Percentiles rank a stretch among this genome's conserved stretches.
These are phyloP conservation scores for Eutrigla gurnardus DNA, from an alignment of 2,797 vertebrate species.

Conservation along the genomic window DNA sequence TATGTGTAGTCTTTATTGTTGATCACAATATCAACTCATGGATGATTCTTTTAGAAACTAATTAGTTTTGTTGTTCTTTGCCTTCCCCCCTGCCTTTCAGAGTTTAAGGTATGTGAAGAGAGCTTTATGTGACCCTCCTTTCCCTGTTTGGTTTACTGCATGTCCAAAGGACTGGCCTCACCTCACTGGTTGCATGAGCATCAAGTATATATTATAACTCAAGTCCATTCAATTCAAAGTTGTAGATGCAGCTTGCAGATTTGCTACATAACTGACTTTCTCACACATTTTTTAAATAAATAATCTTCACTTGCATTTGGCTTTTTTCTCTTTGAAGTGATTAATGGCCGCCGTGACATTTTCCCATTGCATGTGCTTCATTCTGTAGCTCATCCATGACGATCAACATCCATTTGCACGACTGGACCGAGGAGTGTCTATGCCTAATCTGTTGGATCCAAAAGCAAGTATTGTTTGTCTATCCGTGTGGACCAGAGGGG, in stretches of 20 bases:
- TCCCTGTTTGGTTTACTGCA: conserved; percentile 16
- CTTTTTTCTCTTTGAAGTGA: conserved; percentile 1
- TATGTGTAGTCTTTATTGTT: background rate
- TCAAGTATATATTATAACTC: background rate
- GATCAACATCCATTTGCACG: conserved; percentile 86
- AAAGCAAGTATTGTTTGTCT: conserved; percentile 90
- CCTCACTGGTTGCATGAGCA: conserved; percentile 29
- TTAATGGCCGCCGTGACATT: conserved; percentile 27
- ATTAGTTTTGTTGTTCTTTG: conserved; percentile 15
- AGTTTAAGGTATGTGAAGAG: conserved; percentile 68
- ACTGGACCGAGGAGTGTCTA: conserved; percentile 95
- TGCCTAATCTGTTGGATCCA: conserved; percentile 98
- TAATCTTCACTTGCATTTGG: conserved; percentile 15
- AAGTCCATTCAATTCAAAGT: background rate
- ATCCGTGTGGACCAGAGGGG: conserved; percentile 12
- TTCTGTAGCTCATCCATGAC: conserved; percentile 86
- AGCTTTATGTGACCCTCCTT: background rate
- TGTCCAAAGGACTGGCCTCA: conserved; percentile 11
- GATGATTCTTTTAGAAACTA: background rate
- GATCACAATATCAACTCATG: background rate
- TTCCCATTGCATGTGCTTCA: conserved; percentile 64
- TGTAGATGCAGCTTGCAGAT: background rate
- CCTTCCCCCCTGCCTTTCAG: conserved; percentile 51
- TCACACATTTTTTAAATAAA: background rate
- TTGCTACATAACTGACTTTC: conserved; percentile 9